Evolutionary conservation across 2,888 invertebrate genomes (phyloP).

Genomic region (Nomada fabriciana): DNA sequence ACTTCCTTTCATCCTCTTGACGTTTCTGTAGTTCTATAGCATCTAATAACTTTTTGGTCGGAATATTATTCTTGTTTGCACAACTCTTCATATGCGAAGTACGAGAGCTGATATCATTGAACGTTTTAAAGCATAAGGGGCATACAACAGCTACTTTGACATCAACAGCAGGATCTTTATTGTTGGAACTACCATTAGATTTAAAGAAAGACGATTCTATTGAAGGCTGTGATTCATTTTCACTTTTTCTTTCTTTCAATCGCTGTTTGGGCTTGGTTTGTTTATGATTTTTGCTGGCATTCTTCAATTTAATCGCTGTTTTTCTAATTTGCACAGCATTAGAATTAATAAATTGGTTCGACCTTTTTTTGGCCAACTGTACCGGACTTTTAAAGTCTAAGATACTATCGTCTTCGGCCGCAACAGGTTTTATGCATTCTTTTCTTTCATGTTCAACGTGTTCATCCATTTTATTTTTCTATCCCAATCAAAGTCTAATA

Average conservation of each 20-base stretch:
- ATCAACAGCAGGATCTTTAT: constrained; percentile 25
- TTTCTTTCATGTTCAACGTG: background rate
- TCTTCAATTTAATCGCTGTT: constrained; percentile 38
- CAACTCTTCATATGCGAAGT: constrained; percentile 82
- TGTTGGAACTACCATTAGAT: constrained; percentile 34
- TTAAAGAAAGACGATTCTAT: constrained; percentile 80
- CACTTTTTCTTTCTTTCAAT: constrained; percentile 48
- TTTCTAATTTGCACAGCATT: constrained; percentile 9
- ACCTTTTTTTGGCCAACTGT: constrained; percentile 51
- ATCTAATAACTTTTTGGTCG: constrained; percentile 80
- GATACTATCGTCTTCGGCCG: constrained; percentile 74
- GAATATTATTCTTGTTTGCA: constrained; percentile 81
- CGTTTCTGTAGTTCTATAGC: constrained; percentile 83
- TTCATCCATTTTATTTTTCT: constrained; percentile 31
- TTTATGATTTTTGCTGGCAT: constrained; percentile 30
- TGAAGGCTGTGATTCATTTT: constrained; percentile 66
- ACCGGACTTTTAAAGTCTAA: constrained; percentile 80
- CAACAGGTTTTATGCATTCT: background rate
- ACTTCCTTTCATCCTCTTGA: constrained; percentile 82
- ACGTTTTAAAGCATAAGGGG: constrained; percentile 81
- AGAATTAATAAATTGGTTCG: constrained; percentile 31
- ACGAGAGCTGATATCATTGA: constrained; percentile 71
- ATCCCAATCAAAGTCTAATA: constrained; percentile 2
- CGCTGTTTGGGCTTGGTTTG: constrained; percentile 17
- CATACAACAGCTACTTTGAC: constrained; percentile 75